Evolutionary conservation across 1,140 invertebrate genomes (phyloP), one percentile per base, ranked within the genome.

Genomic region (Caenorhabditis brenneri): DNA sequence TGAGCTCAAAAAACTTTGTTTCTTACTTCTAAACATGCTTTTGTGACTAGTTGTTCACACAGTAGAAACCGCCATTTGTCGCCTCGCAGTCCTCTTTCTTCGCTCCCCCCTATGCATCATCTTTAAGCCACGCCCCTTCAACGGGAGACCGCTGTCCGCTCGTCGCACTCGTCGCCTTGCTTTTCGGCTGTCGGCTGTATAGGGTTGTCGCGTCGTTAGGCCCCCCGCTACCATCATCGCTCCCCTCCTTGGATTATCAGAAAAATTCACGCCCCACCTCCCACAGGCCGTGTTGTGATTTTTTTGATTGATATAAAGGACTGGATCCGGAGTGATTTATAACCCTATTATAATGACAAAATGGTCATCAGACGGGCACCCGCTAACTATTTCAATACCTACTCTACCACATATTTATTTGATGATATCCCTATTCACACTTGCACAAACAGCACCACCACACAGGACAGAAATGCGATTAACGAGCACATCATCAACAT

Each of bases 21-120:
- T n/a, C n/a, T 29, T 55, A 55, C 53, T 55, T 55, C 53, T 55
- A 33, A 74, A 65, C 58, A 65, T 65, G 58, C 65, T 74, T 74
- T 74, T 74, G 65, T 74, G 65, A 74, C 65, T 74, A 74, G 65
- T 74, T 74, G 65, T 39, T 19, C 65, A 74, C 65, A 74, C 65
- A 74, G 65, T 74, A 74, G 65, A 74, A 74, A 74, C 65, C 65
- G 65, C 65, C 36, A 74, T 58, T 58, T 22, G 65, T 36, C 65
- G 29, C 65, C 12, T 10, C 58, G 58, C 65, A 74, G 36, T 2
- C 65, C 65, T 31, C 36, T 6, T 46, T 31, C n/a, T 29, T 39
- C 65, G 65, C 65, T n/a, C 42, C 65, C 36, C 42, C 36, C 22
- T 33, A 74, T 74, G 65, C 65, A 74, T 74, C 65, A 74, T 74